Conservation (phyloP, 2,888 invertebrate genomes). For the Xestobium rufovillosum region DNA sequence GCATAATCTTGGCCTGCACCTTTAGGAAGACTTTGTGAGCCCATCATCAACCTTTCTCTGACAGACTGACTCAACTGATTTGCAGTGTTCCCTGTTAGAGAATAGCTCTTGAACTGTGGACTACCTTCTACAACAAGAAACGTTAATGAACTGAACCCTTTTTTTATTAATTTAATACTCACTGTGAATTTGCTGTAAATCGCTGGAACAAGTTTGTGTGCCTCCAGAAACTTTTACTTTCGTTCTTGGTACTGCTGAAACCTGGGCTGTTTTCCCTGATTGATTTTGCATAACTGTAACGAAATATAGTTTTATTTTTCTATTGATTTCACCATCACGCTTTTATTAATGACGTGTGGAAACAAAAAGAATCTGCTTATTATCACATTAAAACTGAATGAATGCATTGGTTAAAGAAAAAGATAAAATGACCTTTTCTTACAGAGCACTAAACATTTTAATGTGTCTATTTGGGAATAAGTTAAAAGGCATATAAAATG, state of each 20-base stretch:
- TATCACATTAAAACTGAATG: no score
- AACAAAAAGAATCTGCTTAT: no score
- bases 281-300: constrained; percentile 35
- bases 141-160: constrained; percentile 6
- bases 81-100: constrained; percentile 76
- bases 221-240: constrained; percentile 87
- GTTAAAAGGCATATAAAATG: no score
- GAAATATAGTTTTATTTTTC: no score
- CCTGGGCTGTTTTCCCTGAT: constrained; percentile 61
- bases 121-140: constrained; percentile 52
- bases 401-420: no score
- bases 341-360: no score
- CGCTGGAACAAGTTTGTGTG: constrained; percentile 79
- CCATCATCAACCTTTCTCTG: constrained; percentile 71
- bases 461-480: no score
- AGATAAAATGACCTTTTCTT: no score
- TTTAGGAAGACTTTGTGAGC: constrained; percentile 82
- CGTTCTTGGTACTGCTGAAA: constrained; percentile 76
- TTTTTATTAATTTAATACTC: constrained; percentile 39
- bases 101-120: constrained; percentile 77
- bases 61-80: constrained; percentile 82
- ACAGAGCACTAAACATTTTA: no score
- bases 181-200: constrained; percentile 60
- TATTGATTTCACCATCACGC: no score
- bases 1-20: constrained; percentile 43